Evolutionary conservation across 2,113 vertebrate species (phyloP).

Genomic region (Microtus ochrogaster): DNA sequence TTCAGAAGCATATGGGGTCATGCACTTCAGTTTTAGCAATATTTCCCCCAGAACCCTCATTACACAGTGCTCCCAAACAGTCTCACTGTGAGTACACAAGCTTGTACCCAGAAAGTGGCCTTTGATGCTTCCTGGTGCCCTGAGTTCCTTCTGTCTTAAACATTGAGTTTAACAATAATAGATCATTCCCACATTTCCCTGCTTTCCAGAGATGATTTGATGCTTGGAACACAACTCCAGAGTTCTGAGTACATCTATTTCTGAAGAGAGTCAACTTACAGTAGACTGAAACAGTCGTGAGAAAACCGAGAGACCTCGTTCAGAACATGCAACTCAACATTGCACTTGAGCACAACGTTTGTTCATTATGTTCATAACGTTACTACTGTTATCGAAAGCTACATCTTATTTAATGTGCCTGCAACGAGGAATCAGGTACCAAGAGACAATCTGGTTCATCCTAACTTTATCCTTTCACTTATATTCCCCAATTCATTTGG

Average conservation of each 20-base stretch:
- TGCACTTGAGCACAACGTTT: background rate
- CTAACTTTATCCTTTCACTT: slow-evolving; percentile 21
- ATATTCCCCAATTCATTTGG: background rate
- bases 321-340: background rate
- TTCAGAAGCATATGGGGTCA: background rate
- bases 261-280: background rate
- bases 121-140: background rate
- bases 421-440: background rate
- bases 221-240: background rate
- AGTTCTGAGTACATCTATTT: background rate
- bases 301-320: background rate
- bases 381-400: background rate
- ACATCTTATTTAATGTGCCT: background rate
- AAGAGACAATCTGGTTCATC: background rate
- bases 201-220: background rate
- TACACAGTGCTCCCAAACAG: background rate
- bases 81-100: background rate
- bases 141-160: background rate
- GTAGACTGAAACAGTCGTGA: background rate
- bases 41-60: background rate
- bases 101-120: background rate
- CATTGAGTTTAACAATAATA: background rate
- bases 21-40: slow-evolving; percentile 42
- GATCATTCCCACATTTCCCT: background rate
- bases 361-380: background rate